A percentile compares a stretch with the other conserved stretches of the same genome.
Evolutionary conservation across 2,797 vertebrate genomes (phyloP).

Genomic region (Loriculus beryllinus): DNA sequence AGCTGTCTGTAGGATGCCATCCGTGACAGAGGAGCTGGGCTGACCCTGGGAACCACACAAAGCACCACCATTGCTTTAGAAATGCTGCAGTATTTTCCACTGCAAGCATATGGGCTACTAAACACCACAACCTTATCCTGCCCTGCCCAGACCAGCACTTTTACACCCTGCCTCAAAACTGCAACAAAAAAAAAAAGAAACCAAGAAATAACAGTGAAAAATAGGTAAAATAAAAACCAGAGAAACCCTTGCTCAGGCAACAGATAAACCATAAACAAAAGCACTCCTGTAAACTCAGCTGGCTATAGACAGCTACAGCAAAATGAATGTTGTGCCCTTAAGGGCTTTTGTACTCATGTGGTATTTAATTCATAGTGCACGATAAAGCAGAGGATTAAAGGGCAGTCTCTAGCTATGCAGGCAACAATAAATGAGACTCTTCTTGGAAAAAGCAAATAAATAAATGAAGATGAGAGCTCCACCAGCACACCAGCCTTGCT

Average conservation of each 20-base stretch:
- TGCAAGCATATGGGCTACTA: not conserved
- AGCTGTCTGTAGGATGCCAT: not conserved
- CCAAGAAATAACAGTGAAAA: not conserved
- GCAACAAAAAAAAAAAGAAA: not conserved
- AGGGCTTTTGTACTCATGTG: slow-evolving; percentile 8
- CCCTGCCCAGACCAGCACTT: not conserved
- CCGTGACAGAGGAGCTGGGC: not conserved
- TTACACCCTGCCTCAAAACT: not conserved
- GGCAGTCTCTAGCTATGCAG: not conserved
- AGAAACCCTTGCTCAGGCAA: not conserved
- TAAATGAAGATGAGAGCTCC: not conserved
- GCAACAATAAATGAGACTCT: slow-evolving; percentile 10
- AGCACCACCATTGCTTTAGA: not conserved
- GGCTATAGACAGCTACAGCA: not conserved
- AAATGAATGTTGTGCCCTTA: slow-evolving; percentile 44
- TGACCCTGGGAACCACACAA: not conserved
- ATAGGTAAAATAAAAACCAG: not conserved
- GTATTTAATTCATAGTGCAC: slow-evolving; percentile 17
- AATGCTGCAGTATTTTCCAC: not conserved
- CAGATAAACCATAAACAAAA: not conserved
- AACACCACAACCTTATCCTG: not conserved
- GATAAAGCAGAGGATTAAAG: slow-evolving; percentile 45
- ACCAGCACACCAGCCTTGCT: not conserved
- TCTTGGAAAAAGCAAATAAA: slow-evolving; percentile 11
- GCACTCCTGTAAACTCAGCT: not conserved